Evolutionary conservation across 1,140 invertebrate genomes (phyloP).

Genomic region (Zaprionus capensis): DNA sequence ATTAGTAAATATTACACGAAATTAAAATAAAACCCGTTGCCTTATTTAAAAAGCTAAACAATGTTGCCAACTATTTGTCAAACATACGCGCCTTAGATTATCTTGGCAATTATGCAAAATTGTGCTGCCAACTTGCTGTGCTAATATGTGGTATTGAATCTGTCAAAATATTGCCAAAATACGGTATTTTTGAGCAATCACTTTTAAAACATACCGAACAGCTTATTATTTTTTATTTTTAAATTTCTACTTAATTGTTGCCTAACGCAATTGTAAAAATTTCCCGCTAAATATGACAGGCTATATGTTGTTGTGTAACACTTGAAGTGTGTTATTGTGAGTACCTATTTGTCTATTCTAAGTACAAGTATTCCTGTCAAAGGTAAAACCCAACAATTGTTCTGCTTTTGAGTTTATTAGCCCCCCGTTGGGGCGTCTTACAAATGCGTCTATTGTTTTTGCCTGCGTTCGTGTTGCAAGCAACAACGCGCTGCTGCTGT

Average conservation of each 20-base stretch:
- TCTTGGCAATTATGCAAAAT: neutral
- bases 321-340: conserved; percentile 25
- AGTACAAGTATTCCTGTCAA: conserved; percentile 51
- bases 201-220: too few relatives aligned
- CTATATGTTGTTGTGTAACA: conserved; percentile 19
- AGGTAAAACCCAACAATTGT: conserved; percentile 55
- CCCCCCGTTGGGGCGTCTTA: conserved; percentile 74
- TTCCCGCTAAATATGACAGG: conserved; percentile 28
- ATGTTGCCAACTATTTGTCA: neutral
- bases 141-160: neutral
- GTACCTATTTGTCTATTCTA: conserved; percentile 24
- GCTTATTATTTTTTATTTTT: neutral
- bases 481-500: conserved; percentile 35
- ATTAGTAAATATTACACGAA: neutral
- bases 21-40: neutral
- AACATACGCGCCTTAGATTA: neutral
- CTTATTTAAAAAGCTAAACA: neutral
- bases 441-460: conserved; percentile 76
- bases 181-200: neutral
- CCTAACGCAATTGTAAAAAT: conserved; percentile 2
- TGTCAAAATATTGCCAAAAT: neutral
- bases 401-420: conserved; percentile 76
- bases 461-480: conserved; percentile 53
- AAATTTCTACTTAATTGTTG: neutral
- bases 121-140: conserved; percentile 8